Percentiles rank a stretch among this genome's conserved stretches.
Evolutionary conservation across 2,888 invertebrate genomes (phyloP).

Genomic region (Balanococcus diminutus): DNA sequence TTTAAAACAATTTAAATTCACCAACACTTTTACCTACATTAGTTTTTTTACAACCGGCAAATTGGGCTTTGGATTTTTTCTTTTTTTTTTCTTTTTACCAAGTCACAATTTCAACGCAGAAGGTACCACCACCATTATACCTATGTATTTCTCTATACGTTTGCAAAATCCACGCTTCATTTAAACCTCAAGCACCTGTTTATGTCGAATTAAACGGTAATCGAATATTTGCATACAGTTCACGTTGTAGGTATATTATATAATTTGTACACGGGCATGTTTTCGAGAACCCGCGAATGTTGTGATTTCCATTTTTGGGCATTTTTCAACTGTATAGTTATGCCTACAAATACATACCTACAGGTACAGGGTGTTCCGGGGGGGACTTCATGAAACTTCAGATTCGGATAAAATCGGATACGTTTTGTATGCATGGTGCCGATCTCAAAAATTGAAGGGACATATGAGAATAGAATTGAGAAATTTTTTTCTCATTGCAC

Average conservation of each 20-base stretch:
- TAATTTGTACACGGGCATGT: no score
- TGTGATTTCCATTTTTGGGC: no score
- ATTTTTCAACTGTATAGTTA: no score
- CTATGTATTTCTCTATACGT: not conserved
- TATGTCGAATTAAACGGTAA: not conserved
- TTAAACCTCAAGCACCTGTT: constrained; percentile 23
- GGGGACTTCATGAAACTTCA: no score
- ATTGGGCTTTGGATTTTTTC: not conserved
- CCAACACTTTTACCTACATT: not conserved
- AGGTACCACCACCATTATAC: not conserved
- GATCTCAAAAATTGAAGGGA: no score
- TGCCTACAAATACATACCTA: no score
- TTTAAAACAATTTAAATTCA: constrained; percentile 21
- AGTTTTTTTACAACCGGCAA: not conserved
- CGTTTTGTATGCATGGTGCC: no score
- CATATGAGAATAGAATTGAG: no score
- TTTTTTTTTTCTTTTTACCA: not conserved
- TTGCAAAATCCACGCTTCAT: not conserved
- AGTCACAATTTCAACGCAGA: not conserved
- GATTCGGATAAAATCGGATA: no score
- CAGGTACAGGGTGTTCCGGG: no score
- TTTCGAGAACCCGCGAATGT: not conserved
- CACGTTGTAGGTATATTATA: not conserved
- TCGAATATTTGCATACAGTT: constrained; percentile 18
- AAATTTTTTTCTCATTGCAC: no score